Conservation (phyloP, 2,888 invertebrate genomes). For the Synanthedon tipuliformis region DNA sequence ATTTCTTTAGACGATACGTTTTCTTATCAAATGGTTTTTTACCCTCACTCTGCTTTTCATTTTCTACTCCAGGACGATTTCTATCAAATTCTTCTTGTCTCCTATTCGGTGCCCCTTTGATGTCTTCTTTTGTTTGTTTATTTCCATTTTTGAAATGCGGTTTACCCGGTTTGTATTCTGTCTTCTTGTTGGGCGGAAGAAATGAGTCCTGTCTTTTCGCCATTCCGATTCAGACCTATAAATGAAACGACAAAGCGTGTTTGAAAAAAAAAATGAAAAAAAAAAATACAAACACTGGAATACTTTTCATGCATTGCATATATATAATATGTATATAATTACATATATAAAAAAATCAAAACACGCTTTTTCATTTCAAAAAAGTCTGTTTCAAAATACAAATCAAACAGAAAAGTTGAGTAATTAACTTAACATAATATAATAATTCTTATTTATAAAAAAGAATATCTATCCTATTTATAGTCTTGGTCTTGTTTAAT, state of each 20-base stretch:
- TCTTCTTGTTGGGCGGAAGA: constrained; percentile 38
- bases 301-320: constrained; percentile 3
- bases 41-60: constrained; percentile 15
- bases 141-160: constrained; percentile 8
- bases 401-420: too few species aligned
- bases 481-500: too few species aligned
- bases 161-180: constrained; percentile 4
- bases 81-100: constrained; percentile 38
- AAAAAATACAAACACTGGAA: neutral
- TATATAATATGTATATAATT: constrained; percentile 8
- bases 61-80: constrained; percentile 19
- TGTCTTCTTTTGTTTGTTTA: constrained; percentile 9
- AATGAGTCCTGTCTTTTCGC: constrained; percentile 45
- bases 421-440: too few species aligned
- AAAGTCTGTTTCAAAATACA: neutral
- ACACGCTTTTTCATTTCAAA: constrained; percentile 55
- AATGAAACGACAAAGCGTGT: constrained; percentile 64
- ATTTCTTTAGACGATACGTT: constrained; percentile 74
- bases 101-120: constrained; percentile 15
- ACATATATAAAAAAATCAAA: constrained; percentile 10
- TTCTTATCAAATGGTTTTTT: constrained; percentile 78
- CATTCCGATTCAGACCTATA: constrained; percentile 56
- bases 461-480: too few species aligned
- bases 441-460: too few species aligned
- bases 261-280: constrained; percentile 29